Evolutionary conservation across 1,140 invertebrate genomes (phyloP).

Genomic region (Drosophila seguyi): DNA sequence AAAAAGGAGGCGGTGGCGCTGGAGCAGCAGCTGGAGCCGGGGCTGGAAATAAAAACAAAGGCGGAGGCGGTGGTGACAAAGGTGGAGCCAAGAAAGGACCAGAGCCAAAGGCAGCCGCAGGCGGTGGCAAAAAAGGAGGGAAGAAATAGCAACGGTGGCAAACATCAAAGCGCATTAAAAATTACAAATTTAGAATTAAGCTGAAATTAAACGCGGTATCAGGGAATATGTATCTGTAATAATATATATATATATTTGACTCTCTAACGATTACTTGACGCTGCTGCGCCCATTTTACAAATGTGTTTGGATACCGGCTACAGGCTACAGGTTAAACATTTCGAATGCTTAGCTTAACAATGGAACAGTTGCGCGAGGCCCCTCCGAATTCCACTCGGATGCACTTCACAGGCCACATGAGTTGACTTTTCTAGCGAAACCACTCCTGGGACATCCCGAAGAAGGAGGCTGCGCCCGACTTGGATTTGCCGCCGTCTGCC

Average conservation of each 20-base stretch:
- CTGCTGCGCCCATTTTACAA: constrained; percentile 27
- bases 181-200: constrained; percentile 51
- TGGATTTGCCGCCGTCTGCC: constrained; percentile 66
- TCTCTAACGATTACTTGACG: constrained; percentile 21
- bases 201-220: constrained; percentile 42
- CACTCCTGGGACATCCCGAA: constrained; percentile 93
- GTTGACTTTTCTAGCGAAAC: constrained; percentile 86
- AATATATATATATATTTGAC: constrained; percentile 29
- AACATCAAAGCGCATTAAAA: constrained; percentile 61
- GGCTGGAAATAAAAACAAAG: constrained; percentile 71
- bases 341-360: constrained; percentile 43
- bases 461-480: constrained; percentile 89
- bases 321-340: constrained; percentile 35
- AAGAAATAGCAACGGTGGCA: constrained; percentile 66
- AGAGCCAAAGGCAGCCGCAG: constrained; percentile 68
- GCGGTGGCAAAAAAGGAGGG: constrained; percentile 74
- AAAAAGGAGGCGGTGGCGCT: constrained; percentile 63
- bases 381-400: constrained; percentile 48
- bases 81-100: constrained; percentile 74
- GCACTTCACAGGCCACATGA: constrained; percentile 68
- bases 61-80: constrained; percentile 66
- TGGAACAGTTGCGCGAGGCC: neutral
- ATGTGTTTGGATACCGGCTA: constrained; percentile 11
- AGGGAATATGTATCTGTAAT: constrained; percentile 44
- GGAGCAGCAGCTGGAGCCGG: constrained; percentile 40